Evolutionary conservation across 2,797 vertebrate species (phyloP), one percentile per base, ranked within the genome.

Genomic region (Sebastes kiyomatsui): DNA sequence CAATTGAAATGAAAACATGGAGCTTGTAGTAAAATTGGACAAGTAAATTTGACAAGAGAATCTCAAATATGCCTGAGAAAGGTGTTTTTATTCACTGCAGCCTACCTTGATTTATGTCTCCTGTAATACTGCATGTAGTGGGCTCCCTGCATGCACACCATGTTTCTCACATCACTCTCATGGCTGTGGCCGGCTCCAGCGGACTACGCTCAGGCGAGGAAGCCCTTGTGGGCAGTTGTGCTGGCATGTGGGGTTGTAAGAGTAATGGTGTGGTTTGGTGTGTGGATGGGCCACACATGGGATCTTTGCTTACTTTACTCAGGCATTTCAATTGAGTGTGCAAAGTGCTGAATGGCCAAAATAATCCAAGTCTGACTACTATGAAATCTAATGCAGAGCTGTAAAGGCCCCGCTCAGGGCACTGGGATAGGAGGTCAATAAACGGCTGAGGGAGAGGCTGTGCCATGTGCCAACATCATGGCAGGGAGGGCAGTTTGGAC

Each of bases 231-330:
- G 90, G 78, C 86, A 78, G 85, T 83, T 83, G 82, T 85, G 85
- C 86, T 92, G 92, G 92, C 91, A 89, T 79, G 89, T 91, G 78
- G 79, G 76, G 81, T 82, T 91, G 79, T 80, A 90, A 93, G 94
- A 95, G 90, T 95, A 92, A 96, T 95, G 88, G 88, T 95, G 93
- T 90, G 93, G 94, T 94, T 93, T 90, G 88, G 75, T 86, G 87
- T 92, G 92, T 87, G 93, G 90, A 88, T 18, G 87, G 95, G 89
- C 95, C 95, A 95, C 95, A 96, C 95, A 93, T 88, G 85, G 85
- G 88, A 87, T 85, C 93, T 92, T 91, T 94, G 94, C 93, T 96
- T 95, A 89, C 86, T 95, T 93, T 92, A 94, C 90, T 78, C 87
- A 90, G 78, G 72, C 87, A 86, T 88, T 93, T 93, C 91, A 94